These are phyloP conservation scores for Enoplosus armatus DNA, from an alignment of 2,797 vertebrate species.

Conservation along the genomic window DNA sequence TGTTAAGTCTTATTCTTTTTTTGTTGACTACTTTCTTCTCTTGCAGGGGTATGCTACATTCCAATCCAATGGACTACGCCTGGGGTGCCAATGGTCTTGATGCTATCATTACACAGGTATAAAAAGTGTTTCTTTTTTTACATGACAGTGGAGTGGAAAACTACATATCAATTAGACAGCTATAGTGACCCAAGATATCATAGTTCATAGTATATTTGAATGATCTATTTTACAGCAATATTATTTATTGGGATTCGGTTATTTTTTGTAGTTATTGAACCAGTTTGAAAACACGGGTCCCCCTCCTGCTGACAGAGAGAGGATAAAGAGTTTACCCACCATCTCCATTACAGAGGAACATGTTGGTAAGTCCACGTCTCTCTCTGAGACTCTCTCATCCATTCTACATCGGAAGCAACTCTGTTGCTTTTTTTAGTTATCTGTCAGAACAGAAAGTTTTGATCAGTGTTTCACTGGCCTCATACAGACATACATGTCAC, in stretches of 20 bases:
- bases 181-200: background rate
- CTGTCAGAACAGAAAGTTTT: background rate
- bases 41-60: constrained; percentile 95
- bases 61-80: constrained; percentile 98
- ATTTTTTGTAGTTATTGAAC: constrained; percentile 91
- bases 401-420: background rate
- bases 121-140: background rate
- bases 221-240: background rate
- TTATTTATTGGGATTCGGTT: background rate
- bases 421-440: background rate
- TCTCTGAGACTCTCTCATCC: background rate
- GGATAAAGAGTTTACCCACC: constrained; percentile 95
- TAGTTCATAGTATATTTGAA: background rate
- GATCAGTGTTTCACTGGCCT: background rate
- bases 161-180: background rate
- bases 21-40: constrained; percentile 5
- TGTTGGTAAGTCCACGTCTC: constrained; percentile 87
- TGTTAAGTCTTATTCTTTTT: background rate
- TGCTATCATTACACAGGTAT: constrained; percentile 97
- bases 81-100: constrained; percentile 98
- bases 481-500: too few species aligned
- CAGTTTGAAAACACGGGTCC: constrained; percentile 99
- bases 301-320: constrained; percentile 95
- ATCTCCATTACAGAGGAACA: constrained; percentile 94
- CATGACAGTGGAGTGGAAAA: background rate